phyloP scores from a whole-genome alignment of 2,888 invertebrate genomes.

The Epinotia bilunana region DNA sequence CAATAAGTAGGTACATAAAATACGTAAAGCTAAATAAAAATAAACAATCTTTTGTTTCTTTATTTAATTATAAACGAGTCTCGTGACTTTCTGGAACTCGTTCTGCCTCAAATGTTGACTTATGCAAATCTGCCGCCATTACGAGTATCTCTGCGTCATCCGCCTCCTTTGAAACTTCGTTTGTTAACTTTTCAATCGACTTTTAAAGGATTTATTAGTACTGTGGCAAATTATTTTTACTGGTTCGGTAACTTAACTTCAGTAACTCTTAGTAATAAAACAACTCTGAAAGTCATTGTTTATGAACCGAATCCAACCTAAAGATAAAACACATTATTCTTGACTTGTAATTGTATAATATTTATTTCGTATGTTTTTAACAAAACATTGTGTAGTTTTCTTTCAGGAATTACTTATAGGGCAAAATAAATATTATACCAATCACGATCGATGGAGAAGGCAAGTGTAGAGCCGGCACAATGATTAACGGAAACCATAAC shows the following conservation, averaged over 20 bases:
- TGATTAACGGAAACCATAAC: too few relatives aligned
- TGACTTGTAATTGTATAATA: background rate
- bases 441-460: too few relatives aligned
- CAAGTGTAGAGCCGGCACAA: too few relatives aligned
- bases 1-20: too few relatives aligned
- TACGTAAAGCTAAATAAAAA: too few relatives aligned
- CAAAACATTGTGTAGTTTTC: too few relatives aligned
- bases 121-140: background rate
- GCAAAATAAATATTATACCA: too few relatives aligned
- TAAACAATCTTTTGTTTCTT: too few relatives aligned
- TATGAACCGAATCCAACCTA: background rate
- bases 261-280: background rate
- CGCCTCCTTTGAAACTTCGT: background rate
- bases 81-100: background rate
- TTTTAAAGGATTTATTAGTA: background rate
- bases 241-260: constrained; percentile 1
- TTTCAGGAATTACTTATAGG: too few relatives aligned
- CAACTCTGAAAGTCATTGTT: background rate
- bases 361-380: background rate
- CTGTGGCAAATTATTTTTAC: background rate
- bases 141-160: background rate
- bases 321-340: background rate
- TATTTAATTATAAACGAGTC: too few relatives aligned
- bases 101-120: background rate
- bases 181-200: background rate